Base-by-base conservation (phyloP, 2,888 invertebrate species). In the Cheilosia pagana region DNA sequence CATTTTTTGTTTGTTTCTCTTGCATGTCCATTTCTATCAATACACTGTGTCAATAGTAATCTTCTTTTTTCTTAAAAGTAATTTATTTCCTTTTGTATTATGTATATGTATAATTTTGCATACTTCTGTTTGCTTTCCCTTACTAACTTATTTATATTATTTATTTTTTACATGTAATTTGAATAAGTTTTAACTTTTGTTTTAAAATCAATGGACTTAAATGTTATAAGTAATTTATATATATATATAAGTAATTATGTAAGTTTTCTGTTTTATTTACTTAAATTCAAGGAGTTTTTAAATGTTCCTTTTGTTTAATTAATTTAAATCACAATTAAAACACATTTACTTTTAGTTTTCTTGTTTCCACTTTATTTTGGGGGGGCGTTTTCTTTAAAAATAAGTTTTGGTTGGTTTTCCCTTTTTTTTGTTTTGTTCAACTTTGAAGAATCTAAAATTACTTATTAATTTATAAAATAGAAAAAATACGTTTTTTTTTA, bases 261-360 rank as follows among this genome's bases (percentile, higher is more conserved):
- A 28, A 21, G 16, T 57, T 71, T 68, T 57, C 25, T 71, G 21
- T 76, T 67, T 43, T 43, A 19, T 57, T 75, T 72, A 72, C 77
- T 77, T 86, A 81, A 75, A 23, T 41, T 57, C 67, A 81, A 72
- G 72, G 72, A 72, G 65, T 70, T 71, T 63, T 71, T 63, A 78
- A 78, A 85, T 70, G 60, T 75, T 71, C 81, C 79, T 75, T 77
- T 71, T 71, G 45, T 74, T 85, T 70, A 79, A 85, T 85, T 85
- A 85, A 85, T 85, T 85, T 85, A 81, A 85, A 85, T 85, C 85
- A 85, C 85, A 85, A 85, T 85, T 85, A 85, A 85, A 85, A 85
- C 76, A 85, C 85, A 85, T 85, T 85, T 85, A 85, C 70, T 81
- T 85, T 76, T 85, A 85, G 85, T 85, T 85, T 85, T 75, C 71